Conservation (phyloP, 2,888 invertebrate species). For the Chouioia cunea region DNA sequence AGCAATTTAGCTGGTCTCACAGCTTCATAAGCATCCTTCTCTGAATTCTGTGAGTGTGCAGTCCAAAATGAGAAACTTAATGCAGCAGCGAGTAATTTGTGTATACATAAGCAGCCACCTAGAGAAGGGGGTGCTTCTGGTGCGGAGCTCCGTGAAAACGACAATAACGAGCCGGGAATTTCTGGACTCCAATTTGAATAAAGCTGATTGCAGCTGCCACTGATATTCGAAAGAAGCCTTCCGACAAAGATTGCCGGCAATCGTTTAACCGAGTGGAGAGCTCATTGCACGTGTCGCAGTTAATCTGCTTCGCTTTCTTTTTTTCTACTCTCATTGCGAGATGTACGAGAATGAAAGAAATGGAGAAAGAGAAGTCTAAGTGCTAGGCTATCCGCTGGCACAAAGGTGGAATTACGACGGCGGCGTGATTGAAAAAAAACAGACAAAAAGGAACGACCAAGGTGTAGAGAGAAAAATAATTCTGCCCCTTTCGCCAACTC, state of each 20-base stretch:
- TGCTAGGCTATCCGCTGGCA: slow-evolving; percentile 53
- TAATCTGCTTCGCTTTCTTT: slow-evolving; percentile 59
- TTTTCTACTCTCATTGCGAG: slow-evolving; percentile 53
- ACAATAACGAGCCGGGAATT: too few relatives aligned
- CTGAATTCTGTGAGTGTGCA: too few relatives aligned
- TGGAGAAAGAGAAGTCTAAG: slow-evolving; percentile 47
- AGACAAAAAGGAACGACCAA: not conserved
- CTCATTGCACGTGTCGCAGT: slow-evolving; percentile 57
- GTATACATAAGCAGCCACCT: not conserved
- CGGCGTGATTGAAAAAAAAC: slow-evolving; percentile 60
- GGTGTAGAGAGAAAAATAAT: slow-evolving; percentile 53
- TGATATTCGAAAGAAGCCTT: not conserved
- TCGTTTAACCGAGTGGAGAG: slow-evolving; percentile 55
- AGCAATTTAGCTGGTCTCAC: too few relatives aligned
- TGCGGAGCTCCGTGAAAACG: not conserved
- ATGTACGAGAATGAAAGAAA: slow-evolving; percentile 57
- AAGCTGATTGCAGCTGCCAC: not conserved
- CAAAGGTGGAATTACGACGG: slow-evolving; percentile 61
- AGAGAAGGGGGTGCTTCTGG: not conserved
- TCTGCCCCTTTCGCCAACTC: slow-evolving; percentile 37
- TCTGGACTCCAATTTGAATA: too few relatives aligned
- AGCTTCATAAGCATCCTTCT: too few relatives aligned
- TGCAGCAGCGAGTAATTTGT: too few relatives aligned
- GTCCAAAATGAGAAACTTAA: too few relatives aligned
- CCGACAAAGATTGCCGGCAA: slow-evolving; percentile 62